These are phyloP conservation scores for Halcyon malimbica DNA, from an alignment of 2,113 vertebrate species.

Conservation along the genomic window DNA sequence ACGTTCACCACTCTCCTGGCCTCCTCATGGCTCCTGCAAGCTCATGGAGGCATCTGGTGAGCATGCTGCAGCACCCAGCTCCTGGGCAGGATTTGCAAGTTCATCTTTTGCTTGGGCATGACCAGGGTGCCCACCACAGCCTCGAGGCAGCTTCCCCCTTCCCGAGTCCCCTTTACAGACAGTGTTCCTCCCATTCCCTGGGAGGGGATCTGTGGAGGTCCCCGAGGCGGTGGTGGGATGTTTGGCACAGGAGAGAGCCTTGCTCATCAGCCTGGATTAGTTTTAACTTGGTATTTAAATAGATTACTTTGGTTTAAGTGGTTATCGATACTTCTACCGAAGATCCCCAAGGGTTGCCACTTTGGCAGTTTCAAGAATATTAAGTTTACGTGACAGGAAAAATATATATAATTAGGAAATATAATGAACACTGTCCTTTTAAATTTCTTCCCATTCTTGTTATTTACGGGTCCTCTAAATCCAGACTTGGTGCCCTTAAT, in stretches of 20 bases:
- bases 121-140: background rate
- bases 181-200: background rate
- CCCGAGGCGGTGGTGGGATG: background rate
- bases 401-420: background rate
- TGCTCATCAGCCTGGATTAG: background rate
- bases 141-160: background rate
- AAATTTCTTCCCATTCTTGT: constrained; percentile 1
- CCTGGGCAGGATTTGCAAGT: background rate
- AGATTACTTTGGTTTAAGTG: background rate
- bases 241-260: background rate
- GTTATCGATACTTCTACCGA: background rate
- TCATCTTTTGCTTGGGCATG: background rate
- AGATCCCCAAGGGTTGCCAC: constrained; percentile 6
- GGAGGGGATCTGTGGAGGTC: background rate
- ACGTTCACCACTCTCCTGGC: background rate
- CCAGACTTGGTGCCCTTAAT: constrained; percentile 42
- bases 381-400: constrained; percentile 11
- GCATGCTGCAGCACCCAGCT: background rate
- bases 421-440: background rate
- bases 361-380: background rate
- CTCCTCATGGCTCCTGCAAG: fast-evolving
- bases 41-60: fast-evolving
- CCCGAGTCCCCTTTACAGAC: fast-evolving
- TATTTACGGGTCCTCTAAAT: constrained; percentile 45
- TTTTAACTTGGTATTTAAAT: background rate